Percentiles rank a stretch among this genome's conserved stretches.
Conservation (phyloP, 2,888 invertebrate species). For the Agrochola lychnidis region DNA sequence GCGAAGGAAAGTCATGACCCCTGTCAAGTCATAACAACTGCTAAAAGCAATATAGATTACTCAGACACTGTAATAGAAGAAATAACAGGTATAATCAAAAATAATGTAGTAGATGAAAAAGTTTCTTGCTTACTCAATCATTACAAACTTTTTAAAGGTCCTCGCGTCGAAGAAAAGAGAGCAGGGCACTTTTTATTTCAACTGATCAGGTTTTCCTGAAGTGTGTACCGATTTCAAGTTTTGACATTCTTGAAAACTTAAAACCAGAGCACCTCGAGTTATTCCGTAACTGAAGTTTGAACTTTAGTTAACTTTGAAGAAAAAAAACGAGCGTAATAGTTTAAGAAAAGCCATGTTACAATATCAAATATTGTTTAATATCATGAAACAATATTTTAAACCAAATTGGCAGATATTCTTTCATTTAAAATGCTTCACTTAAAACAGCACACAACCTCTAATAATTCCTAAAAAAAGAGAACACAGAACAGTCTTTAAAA, state of each 20-base stretch:
- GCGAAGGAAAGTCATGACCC: conserved; percentile 66
- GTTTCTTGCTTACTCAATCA: conserved; percentile 37
- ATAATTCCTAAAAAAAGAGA: conserved; percentile 20
- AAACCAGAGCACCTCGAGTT: conserved; percentile 22
- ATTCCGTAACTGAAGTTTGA: conserved; percentile 18
- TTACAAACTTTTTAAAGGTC: conserved; percentile 45
- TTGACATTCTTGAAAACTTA: conserved; percentile 34
- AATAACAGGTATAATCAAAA: conserved; percentile 55
- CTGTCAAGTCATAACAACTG: conserved; percentile 58
- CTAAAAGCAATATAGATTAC: conserved; percentile 61
- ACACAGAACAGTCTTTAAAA: conserved; percentile 28
- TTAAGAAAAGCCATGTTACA: background rate
- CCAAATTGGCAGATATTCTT: background rate
- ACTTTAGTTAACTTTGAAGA: conserved; percentile 5
- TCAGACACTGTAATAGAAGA: conserved; percentile 44
- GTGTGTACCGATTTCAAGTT: conserved; percentile 44
- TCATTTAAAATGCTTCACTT: background rate
- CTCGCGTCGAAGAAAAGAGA: conserved; percentile 15
- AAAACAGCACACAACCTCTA: background rate
- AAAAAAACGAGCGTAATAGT: background rate
- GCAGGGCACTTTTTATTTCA: conserved; percentile 35
- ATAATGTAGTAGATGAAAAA: conserved; percentile 50
- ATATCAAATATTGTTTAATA: too few relatives aligned
- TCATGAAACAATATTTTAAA: background rate
- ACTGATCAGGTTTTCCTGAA: conserved; percentile 30